phyloP scores from a whole-genome alignment of 1,140 invertebrate genomes.

The Papilio glaucus region DNA sequence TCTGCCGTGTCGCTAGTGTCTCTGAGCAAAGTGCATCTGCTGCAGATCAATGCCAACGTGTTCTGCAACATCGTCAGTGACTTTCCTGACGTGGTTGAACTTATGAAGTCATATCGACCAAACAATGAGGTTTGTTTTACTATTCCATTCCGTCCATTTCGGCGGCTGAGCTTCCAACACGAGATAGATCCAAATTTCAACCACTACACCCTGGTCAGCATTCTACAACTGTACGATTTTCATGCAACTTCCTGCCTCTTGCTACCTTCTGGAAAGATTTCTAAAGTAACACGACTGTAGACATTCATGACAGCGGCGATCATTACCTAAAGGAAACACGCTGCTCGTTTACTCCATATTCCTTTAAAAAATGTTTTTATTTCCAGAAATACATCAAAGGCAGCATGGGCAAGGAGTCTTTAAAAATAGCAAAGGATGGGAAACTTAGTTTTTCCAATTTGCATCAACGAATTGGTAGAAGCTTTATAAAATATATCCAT shows the following conservation, averaged over 20 bases:
- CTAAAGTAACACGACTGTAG: too few species aligned
- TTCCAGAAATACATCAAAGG: slow-evolving; percentile 46
- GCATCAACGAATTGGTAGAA: slow-evolving; percentile 17
- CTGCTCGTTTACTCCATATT: not conserved
- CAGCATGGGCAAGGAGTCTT: slow-evolving; percentile 15
- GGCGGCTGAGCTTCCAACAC: too few species aligned
- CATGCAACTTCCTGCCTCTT: too few species aligned
- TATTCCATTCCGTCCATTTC: too few species aligned
- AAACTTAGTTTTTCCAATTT: not conserved
- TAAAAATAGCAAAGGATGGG: slow-evolving; percentile 36
- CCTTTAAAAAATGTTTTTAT: slow-evolving; percentile 20
- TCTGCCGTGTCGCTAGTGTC: slow-evolving; percentile 49
- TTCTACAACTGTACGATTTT: too few species aligned
- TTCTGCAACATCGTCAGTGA: slow-evolving; percentile 62
- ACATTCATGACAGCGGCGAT: too few species aligned
- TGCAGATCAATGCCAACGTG: slow-evolving; percentile 54
- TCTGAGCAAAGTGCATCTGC: slow-evolving; percentile 52
- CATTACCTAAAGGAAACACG: not conserved
- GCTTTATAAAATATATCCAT: slow-evolving; percentile 47
- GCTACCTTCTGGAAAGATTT: too few species aligned
- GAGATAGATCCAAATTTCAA: too few species aligned
- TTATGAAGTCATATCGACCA: slow-evolving; percentile 47
- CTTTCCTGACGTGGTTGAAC: slow-evolving; percentile 52
- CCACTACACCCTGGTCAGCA: too few species aligned
- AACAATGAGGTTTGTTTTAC: slow-evolving; percentile 56